Evolutionary conservation across 2,797 vertebrate species (phyloP), one percentile per base, ranked within the genome.

Genomic region (Adrianichthys oophorus): DNA sequence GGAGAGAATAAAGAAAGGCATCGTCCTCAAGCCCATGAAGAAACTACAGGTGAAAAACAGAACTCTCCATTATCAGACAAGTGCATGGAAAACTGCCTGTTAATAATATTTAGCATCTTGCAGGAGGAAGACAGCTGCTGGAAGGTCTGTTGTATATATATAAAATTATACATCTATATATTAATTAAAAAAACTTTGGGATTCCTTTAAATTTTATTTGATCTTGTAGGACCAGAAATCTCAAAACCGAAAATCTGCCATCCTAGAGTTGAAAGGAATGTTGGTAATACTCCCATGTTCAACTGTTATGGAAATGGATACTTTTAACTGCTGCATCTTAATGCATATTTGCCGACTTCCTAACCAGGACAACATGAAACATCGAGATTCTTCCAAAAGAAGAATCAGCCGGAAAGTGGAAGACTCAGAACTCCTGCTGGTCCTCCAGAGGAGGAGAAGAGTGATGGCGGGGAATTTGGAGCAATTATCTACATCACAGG

Each of bases 1-100:
- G 91, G 88, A 85, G 41, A 76, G 94, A 67, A 95, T 95, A 51
- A 92, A 85, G 74, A 91, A 69, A 1, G 93, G 94, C 2, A 91
- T 94, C 37, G 5, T 88, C 44, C 84, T 95, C 62, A 87, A 86
- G 50, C 90, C 93, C 0, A 32, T 78, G 0, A 69, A 56, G 41
- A 84, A 26, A 61, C 24, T 62, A 50, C 86, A 87, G 84, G 91
- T 93, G n/a, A 23, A 7, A 10, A 21, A 42, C n/a, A 7, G 0
- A 0, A 7, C 8, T 8, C 29, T 32, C 2, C 7, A 32, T 10
- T 32, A 12, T 32, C 29, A 37, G 3, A 4, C 10, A 37, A 37
- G 32, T 12, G 10, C 29, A 10, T 13, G 10, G 32, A 37, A 13
- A 37, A 37, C 32, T 56, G 24, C 49, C 6, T 57, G 41, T 59